Percentiles rank a stretch among this genome's conserved stretches.
Conservation (phyloP, 2,888 invertebrate species). For the Rambutsinella grinnellia region DNA sequence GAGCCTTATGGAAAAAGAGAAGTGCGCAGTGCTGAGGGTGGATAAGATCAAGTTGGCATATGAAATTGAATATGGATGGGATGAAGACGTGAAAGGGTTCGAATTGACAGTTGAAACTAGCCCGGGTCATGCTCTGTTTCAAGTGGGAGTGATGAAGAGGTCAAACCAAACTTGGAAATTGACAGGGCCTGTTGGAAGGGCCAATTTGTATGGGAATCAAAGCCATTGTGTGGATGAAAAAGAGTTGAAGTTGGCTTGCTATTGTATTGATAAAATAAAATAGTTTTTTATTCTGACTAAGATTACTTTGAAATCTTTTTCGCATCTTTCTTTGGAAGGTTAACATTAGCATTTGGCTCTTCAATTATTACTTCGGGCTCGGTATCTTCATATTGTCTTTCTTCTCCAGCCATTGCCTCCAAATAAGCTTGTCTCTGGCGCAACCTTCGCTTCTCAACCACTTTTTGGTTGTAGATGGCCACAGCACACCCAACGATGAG, state of each 20-base stretch:
- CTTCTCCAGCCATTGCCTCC: no score
- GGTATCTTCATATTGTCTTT: no score
- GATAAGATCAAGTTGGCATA: conserved; percentile 65
- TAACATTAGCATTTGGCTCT: no score
- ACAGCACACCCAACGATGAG: no score
- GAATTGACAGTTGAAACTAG: conserved; percentile 27
- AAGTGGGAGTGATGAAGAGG: conserved; percentile 71
- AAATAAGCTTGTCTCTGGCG: no score
- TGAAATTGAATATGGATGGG: background rate
- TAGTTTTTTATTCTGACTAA: background rate
- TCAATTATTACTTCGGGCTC: no score
- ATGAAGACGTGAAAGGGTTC: background rate
- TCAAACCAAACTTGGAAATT: conserved; percentile 20
- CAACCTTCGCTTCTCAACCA: no score
- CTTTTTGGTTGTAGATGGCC: no score
- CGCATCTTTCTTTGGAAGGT: no score
- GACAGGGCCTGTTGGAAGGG: conserved; percentile 75
- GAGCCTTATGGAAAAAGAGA: conserved; percentile 73
- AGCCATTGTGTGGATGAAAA: conserved; percentile 68
- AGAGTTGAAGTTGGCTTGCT: conserved; percentile 69
- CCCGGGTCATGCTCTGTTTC: conserved; percentile 82
- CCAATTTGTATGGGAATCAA: conserved; percentile 70
- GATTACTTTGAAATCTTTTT: no score
- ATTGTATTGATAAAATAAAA: conserved; percentile 63
- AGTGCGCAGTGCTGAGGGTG: conserved; percentile 77